Evolutionary conservation across 2,888 invertebrate species (phyloP).

Genomic region (Junonia oenone): DNA sequence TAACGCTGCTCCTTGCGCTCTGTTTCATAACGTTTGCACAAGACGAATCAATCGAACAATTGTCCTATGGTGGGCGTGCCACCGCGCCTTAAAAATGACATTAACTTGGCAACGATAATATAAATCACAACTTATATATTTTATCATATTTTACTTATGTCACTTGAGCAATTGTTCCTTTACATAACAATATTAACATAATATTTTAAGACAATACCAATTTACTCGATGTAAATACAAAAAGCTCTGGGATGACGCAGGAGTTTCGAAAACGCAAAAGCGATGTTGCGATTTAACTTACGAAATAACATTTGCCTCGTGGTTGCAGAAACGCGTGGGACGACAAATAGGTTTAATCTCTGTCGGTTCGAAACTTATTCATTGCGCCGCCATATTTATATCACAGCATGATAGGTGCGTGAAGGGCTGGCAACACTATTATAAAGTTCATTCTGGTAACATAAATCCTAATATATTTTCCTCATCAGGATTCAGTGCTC

Average conservation of each 20-base stretch:
- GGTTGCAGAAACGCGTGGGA: slow-evolving; percentile 74
- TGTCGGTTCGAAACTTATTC: slow-evolving; percentile 46
- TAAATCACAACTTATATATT: background rate
- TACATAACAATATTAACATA: slow-evolving; percentile 9
- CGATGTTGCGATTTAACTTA: slow-evolving; percentile 75
- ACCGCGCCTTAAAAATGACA: slow-evolving; percentile 19
- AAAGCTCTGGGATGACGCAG: slow-evolving; percentile 67
- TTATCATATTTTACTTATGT: background rate
- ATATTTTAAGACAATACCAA: slow-evolving; percentile 17
- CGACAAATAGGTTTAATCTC: slow-evolving; percentile 71
- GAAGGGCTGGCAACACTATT: background rate
- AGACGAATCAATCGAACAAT: slow-evolving; percentile 52
- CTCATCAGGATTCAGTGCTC: too few relatives aligned
- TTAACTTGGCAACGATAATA: slow-evolving; percentile 1
- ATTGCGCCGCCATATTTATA: slow-evolving; percentile 22
- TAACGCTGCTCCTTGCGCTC: slow-evolving; percentile 58
- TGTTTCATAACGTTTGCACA: slow-evolving; percentile 72
- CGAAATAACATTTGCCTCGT: slow-evolving; percentile 67
- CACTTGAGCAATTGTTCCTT: background rate
- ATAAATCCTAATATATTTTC: too few relatives aligned
- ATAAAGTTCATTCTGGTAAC: background rate
- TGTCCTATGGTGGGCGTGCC: slow-evolving; percentile 44
- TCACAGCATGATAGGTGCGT: background rate
- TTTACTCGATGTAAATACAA: slow-evolving; percentile 43
- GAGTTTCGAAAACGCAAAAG: slow-evolving; percentile 76